Evolutionary conservation across 2,888 invertebrate species (phyloP).

Genomic region (Mimas tiliae): DNA sequence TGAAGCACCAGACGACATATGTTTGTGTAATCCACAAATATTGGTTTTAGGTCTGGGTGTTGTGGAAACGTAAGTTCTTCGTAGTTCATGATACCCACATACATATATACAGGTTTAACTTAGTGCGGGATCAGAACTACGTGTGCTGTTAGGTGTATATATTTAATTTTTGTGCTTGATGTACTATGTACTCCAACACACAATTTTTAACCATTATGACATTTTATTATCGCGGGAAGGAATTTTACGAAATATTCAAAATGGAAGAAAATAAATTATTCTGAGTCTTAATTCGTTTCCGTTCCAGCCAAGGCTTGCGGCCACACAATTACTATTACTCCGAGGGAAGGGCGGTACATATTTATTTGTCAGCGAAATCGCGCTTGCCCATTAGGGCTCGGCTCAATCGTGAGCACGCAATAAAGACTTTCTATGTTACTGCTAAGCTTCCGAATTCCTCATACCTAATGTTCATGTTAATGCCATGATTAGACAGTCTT

Average conservation of each 20-base stretch:
- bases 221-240: background rate
- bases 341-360: conserved; percentile 67
- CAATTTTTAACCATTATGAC: background rate
- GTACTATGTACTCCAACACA: background rate
- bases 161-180: too few species aligned
- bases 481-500: conserved; percentile 42
- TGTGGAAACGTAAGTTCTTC: too few species aligned
- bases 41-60: too few species aligned
- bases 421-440: conserved; percentile 67
- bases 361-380: conserved; percentile 81
- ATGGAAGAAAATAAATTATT: conserved; percentile 2
- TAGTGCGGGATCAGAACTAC: too few species aligned
- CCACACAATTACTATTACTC: conserved; percentile 59
- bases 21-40: too few species aligned
- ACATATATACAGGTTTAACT: too few species aligned
- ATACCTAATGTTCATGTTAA: conserved; percentile 59
- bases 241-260: background rate
- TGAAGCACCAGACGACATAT: too few species aligned
- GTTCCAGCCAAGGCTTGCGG: conserved; percentile 3
- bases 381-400: conserved; percentile 69
- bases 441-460: conserved; percentile 49
- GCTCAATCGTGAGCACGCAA: conserved; percentile 72
- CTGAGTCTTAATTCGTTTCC: conserved; percentile 11
- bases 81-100: too few species aligned
- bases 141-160: too few species aligned